Conservation (phyloP, 2,888 invertebrate species). For the Pristionchus japonicus region DNA sequence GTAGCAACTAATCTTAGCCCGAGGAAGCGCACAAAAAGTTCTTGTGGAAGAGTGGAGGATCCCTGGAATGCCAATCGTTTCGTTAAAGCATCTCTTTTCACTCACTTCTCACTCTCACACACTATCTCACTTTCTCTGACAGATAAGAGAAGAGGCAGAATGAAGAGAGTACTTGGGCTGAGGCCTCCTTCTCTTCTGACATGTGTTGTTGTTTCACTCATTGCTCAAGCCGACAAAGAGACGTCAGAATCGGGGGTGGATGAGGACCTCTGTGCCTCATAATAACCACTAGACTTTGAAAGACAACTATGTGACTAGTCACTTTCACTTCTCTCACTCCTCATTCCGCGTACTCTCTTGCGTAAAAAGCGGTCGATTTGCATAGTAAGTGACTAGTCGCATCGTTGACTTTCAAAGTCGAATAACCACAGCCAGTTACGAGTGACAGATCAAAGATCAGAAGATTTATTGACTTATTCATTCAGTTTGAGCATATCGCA, state of each 20-base stretch:
- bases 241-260: neutral
- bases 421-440: too few relatives aligned
- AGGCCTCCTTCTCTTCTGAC: neutral
- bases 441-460: too few relatives aligned
- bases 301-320: too few relatives aligned
- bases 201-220: neutral
- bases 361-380: too few relatives aligned
- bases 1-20: neutral
- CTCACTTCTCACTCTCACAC: neutral
- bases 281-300: too few relatives aligned
- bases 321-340: too few relatives aligned
- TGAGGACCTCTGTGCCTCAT: neutral
- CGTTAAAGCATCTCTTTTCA: too few relatives aligned
- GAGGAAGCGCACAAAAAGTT: neutral
- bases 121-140: neutral
- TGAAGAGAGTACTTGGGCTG: neutral
- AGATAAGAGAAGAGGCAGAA: neutral
- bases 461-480: too few relatives aligned
- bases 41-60: neutral
- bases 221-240: neutral
- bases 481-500: too few relatives aligned
- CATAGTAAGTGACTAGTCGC: too few relatives aligned
- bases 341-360: too few relatives aligned
- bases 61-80: neutral
- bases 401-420: too few relatives aligned